A percentile compares a stretch with the other conserved stretches of the same genome.
Evolutionary conservation across 2,113 vertebrate species (phyloP).

Genomic region (Megaceryle maxima): DNA sequence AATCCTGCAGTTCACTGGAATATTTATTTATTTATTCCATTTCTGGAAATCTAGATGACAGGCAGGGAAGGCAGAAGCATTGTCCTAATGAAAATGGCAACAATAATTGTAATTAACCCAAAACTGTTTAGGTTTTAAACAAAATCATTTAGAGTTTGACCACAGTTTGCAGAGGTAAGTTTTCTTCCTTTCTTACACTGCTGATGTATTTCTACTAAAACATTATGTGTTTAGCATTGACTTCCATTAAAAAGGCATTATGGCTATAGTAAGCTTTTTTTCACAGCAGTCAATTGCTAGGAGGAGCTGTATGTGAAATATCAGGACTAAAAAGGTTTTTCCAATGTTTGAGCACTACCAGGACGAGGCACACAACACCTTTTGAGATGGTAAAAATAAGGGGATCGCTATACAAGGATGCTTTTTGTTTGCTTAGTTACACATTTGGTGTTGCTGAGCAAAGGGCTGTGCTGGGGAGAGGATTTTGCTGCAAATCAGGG

Average conservation of each 20-base stretch:
- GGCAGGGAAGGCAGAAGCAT: neutral
- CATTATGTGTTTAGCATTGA: neutral
- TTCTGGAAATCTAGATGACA: neutral
- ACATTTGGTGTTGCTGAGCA: neutral
- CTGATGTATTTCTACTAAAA: neutral
- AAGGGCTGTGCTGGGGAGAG: neutral
- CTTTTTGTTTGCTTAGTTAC: neutral
- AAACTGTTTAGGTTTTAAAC: neutral
- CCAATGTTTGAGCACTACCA: neutral
- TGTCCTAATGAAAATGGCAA: neutral
- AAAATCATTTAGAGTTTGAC: neutral
- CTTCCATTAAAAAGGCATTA: neutral
- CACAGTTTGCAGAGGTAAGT: neutral
- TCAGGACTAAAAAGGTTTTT: neutral
- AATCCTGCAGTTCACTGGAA: neutral
- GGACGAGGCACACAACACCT: neutral
- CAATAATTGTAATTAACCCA: neutral
- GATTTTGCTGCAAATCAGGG: neutral
- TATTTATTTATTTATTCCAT: neutral
- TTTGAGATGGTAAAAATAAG: neutral
- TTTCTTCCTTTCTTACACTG: neutral
- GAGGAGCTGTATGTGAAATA: neutral
- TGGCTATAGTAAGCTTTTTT: neutral
- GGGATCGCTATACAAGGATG: neutral
- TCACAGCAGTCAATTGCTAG: neutral